Conservation (phyloP, 2,797 vertebrate genomes). For the Myoxocephalus aenaeus region DNA sequence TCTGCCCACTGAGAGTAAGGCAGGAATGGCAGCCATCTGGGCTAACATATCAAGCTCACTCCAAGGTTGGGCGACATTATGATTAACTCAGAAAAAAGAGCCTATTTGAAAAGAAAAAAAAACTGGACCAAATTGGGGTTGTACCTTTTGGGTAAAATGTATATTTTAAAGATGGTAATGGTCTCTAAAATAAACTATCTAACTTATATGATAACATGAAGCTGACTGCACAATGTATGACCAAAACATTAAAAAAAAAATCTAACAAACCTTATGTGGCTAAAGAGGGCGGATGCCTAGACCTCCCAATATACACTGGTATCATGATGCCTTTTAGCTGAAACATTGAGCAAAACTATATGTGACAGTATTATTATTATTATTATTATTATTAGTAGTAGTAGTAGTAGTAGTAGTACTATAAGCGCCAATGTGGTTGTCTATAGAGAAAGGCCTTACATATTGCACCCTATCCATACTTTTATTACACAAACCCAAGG, state of each 20-base stretch:
- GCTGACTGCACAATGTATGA: background rate
- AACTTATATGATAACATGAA: background rate
- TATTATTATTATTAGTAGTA: no score
- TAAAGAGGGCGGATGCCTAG: background rate
- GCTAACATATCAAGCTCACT: no score
- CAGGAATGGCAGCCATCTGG: background rate
- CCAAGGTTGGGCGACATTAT: no score
- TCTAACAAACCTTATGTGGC: background rate
- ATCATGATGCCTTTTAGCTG: background rate
- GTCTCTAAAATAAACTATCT: background rate
- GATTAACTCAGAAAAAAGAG: background rate
- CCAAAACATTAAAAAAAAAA: no score
- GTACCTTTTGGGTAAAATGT: background rate
- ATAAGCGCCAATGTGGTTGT: background rate
- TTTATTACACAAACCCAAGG: background rate
- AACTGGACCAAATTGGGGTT: background rate
- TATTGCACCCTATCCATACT: background rate
- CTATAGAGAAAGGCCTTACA: background rate
- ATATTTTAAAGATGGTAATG: background rate
- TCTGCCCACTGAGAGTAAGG: no score
- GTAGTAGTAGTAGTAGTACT: no score
- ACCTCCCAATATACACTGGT: background rate
- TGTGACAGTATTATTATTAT: no score
- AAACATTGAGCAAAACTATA: no score
- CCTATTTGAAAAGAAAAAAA: background rate